These are phyloP conservation scores for Conus betulinus DNA, from an alignment of 1,140 invertebrate species.

Conservation along the genomic window DNA sequence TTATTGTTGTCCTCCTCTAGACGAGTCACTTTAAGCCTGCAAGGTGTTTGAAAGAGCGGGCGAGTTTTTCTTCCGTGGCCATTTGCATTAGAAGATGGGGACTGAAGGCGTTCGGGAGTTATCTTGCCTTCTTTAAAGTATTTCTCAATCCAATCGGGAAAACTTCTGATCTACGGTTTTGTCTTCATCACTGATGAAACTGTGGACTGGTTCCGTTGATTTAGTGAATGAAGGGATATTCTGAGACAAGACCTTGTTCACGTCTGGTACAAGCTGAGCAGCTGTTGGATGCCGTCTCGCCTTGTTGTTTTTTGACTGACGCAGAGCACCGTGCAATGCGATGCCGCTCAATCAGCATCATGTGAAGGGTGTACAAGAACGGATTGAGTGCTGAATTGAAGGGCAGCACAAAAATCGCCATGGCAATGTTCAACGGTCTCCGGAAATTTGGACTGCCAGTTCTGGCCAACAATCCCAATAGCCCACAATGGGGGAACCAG, in stretches of 20 bases:
- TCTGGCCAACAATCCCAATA: slow-evolving; percentile 41
- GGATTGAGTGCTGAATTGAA: slow-evolving; percentile 59
- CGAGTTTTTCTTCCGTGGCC: background rate
- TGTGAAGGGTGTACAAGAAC: slow-evolving; percentile 51
- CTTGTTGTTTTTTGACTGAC: background rate
- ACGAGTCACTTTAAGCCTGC: no score
- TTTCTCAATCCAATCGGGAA: background rate
- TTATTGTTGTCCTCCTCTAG: no score
- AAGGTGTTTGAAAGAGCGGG: no score
- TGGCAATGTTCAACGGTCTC: slow-evolving; percentile 53
- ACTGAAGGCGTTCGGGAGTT: background rate
- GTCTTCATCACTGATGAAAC: background rate
- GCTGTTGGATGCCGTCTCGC: background rate
- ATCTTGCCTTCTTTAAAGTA: background rate
- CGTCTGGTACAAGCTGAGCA: background rate
- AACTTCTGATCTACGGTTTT: background rate
- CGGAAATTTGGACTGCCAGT: slow-evolving; percentile 42
- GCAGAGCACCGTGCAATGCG: background rate
- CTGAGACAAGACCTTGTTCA: background rate
- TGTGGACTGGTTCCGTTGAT: background rate
- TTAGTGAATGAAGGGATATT: background rate
- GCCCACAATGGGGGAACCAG: slow-evolving; percentile 36
- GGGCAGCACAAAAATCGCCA: slow-evolving; percentile 52
- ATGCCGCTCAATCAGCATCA: background rate
- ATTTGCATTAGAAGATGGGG: background rate